phyloP scores from a whole-genome alignment of 30 jellyfish, hydroid and myxozoan species.

The Aurelia sp. region DNA sequence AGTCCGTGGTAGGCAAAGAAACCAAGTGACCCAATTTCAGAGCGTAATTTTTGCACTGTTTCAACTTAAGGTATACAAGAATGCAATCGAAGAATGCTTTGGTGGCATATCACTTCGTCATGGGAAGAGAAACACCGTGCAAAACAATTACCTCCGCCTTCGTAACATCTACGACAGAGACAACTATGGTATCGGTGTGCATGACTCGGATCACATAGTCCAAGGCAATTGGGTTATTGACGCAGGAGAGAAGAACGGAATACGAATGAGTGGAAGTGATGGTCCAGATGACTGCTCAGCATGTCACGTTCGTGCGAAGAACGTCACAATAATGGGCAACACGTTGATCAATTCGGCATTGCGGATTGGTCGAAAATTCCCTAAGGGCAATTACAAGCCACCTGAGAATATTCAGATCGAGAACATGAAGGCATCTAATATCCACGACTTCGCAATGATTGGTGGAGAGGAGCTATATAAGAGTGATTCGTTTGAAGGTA shows the following conservation, averaged over 20 bases:
- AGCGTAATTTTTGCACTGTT: background rate
- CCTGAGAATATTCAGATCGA: conserved; percentile 24
- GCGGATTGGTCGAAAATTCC: conserved; percentile 33
- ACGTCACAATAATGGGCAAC: conserved; percentile 8
- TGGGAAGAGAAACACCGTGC: conserved; percentile 34
- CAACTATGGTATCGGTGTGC: conserved; percentile 45
- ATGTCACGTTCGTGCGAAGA: conserved; percentile 56
- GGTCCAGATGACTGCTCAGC: conserved; percentile 46
- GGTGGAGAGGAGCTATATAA: conserved; percentile 12
- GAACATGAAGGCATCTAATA: conserved; percentile 1
- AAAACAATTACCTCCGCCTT: conserved; percentile 20
- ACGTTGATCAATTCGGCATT: conserved; percentile 38
- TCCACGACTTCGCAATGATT: conserved; percentile 36
- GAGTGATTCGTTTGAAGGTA: background rate
- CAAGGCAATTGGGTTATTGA: conserved; percentile 46
- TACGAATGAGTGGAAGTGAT: conserved; percentile 45
- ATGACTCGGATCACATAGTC: conserved; percentile 32
- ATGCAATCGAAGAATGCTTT: conserved; percentile 34
- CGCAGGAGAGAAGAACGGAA: conserved; percentile 37
- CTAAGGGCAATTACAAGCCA: conserved; percentile 1
- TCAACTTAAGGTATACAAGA: conserved; percentile 3
- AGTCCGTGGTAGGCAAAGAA: too few relatives aligned
- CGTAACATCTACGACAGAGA: conserved; percentile 6
- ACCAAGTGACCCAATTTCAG: too few relatives aligned
- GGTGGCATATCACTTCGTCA: conserved; percentile 58